Evolutionary conservation across 2,797 vertebrate species (phyloP).

Genomic region (Sarcoramphus papa): DNA sequence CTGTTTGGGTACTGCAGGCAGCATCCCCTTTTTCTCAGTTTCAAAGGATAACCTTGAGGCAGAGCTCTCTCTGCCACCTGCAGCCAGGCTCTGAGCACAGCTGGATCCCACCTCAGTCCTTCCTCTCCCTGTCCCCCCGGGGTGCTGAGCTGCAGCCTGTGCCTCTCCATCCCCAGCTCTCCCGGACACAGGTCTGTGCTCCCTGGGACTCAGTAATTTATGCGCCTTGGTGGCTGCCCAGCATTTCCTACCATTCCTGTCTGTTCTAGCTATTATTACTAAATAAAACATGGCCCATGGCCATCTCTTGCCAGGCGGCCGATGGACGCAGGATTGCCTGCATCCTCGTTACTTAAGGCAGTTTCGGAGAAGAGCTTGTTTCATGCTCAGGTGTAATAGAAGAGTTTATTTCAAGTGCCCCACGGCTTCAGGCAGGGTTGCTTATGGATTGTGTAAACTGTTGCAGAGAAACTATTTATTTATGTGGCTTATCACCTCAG

Average conservation of each 20-base stretch:
- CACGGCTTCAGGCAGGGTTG: neutral
- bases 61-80: neutral
- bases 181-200: neutral
- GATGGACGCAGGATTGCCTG: rapidly evolving
- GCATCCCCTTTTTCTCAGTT: neutral
- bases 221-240: neutral
- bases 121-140: neutral
- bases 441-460: neutral
- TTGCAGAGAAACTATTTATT: neutral
- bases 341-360: neutral
- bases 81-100: rapidly evolving
- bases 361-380: neutral
- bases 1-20: neutral
- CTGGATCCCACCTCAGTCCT: neutral
- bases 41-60: neutral
- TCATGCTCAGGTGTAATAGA: neutral
- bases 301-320: rapidly evolving
- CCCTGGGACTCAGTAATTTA: neutral
- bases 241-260: neutral
- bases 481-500: neutral
- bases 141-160: neutral
- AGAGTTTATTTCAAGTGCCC: neutral
- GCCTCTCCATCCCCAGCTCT: neutral
- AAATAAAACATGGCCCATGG: neutral
- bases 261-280: neutral